phyloP scores from a whole-genome alignment of 2,797 vertebrate genomes.

The Oreortyx pictus region DNA sequence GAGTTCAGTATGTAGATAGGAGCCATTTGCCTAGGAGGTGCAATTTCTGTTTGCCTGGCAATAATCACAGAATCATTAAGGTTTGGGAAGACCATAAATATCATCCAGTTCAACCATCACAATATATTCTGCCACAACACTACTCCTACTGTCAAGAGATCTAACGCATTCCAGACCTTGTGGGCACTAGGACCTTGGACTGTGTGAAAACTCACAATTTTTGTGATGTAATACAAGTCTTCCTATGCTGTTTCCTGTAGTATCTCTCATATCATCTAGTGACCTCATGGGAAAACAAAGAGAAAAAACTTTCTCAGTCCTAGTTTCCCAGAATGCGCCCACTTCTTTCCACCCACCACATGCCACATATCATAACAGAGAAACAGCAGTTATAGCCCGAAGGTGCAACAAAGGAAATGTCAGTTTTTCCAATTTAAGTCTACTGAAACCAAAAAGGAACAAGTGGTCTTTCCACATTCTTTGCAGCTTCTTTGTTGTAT shows the following conservation, averaged over 20 bases:
- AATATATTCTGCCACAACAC: not conserved
- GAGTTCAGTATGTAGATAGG: not conserved
- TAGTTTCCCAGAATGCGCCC: conserved; percentile 31
- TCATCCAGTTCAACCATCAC: too few relatives aligned
- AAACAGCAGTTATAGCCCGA: conserved; percentile 18
- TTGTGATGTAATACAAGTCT: not conserved
- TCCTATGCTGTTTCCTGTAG: not conserved
- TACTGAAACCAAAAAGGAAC: conserved; percentile 8
- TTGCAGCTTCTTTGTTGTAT: not conserved
- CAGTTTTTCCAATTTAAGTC: not conserved
- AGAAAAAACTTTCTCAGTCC: conserved; percentile 5
- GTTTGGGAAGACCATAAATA: too few relatives aligned
- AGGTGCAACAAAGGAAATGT: conserved; percentile 33
- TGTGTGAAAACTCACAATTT: not conserved
- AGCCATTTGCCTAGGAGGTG: not conserved
- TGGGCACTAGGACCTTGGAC: not conserved
- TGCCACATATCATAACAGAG: conserved; percentile 24
- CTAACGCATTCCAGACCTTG: not conserved
- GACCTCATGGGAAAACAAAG: not conserved
- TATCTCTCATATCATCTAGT: not conserved
- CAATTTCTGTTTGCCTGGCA: not conserved
- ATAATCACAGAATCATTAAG: too few relatives aligned
- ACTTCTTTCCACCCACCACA: conserved; percentile 25
- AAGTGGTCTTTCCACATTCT: not conserved
- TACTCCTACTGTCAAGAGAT: not conserved